Evolutionary conservation across 2,113 vertebrate species (phyloP).

Genomic region (Eubucco bourcierii): DNA sequence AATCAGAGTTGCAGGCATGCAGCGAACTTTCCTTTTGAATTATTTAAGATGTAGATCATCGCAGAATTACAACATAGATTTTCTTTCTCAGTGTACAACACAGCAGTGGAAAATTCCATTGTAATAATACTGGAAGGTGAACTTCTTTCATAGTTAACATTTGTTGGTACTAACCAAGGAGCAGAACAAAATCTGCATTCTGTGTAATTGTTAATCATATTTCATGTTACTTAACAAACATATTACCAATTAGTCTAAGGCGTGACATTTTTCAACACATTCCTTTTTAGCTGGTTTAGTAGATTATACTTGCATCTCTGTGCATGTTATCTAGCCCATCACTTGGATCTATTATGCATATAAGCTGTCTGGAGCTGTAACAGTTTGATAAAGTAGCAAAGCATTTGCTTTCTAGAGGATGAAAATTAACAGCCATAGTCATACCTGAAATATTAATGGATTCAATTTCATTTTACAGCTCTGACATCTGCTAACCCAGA

Average conservation of each 20-base stretch:
- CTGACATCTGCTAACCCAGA: background rate
- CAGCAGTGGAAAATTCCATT: constrained; percentile 48
- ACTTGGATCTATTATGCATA: background rate
- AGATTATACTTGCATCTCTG: background rate
- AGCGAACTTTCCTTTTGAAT: constrained; percentile 53
- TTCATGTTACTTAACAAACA: constrained; percentile 16
- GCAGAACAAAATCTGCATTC: background rate
- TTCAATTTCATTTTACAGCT: background rate
- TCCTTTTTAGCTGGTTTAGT: background rate
- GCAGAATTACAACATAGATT: constrained; percentile 2
- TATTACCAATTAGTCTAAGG: background rate
- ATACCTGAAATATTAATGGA: background rate
- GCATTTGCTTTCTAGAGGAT: background rate
- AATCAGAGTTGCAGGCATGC: constrained; percentile 44
- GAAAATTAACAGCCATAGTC: background rate
- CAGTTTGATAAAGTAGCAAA: background rate
- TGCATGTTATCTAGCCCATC: background rate
- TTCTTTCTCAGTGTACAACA: background rate
- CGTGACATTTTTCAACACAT: background rate
- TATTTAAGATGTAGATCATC: constrained; percentile 40
- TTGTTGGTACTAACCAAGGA: constrained; percentile 50
- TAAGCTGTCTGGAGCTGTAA: background rate
- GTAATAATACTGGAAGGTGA: background rate
- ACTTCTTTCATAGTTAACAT: constrained; percentile 18
- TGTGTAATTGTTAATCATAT: background rate